Conservation (phyloP, 2,797 vertebrate species). For the Dicrostonyx torquatus region DNA sequence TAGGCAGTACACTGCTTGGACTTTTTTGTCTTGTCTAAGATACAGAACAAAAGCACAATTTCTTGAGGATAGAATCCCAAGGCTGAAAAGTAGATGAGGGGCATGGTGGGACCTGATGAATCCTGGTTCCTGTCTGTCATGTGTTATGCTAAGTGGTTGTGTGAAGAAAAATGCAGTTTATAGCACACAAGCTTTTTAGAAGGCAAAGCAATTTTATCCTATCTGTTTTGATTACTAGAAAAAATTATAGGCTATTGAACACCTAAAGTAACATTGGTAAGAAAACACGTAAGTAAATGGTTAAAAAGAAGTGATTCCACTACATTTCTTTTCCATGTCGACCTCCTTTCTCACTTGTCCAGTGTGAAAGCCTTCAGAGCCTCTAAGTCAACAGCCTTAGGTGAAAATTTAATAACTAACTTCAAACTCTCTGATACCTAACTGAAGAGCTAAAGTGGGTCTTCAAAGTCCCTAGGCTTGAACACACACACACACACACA, state of each 20-base stretch:
- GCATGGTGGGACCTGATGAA: neutral
- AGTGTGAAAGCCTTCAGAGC: neutral
- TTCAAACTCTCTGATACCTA: neutral
- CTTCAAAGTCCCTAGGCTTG: neutral
- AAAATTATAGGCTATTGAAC: neutral
- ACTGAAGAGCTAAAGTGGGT: slow-evolving; percentile 6
- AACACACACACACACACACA: neutral
- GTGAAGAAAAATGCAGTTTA: neutral
- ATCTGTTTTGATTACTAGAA: neutral
- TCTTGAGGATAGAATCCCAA: neutral
- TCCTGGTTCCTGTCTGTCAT: neutral
- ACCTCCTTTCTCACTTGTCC: neutral
- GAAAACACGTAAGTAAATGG: slow-evolving; percentile 19
- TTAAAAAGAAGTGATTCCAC: neutral
- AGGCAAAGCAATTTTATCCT: neutral
- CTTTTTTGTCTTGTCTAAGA: neutral
- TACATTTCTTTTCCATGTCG: neutral
- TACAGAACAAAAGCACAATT: neutral
- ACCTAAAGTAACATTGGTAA: neutral
- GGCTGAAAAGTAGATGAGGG: neutral
- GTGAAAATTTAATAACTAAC: neutral
- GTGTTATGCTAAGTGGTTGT: neutral
- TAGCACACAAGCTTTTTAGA: neutral
- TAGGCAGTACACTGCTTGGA: neutral
- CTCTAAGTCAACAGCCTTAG: neutral